These are phyloP conservation scores for Sus scrofa DNA, from an alignment of 2,113 vertebrate species.

Conservation along the genomic window T2T-Sscrofa CM000819.6:72597001-72597500, in stretches of 20 bases:
- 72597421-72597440: neutral
- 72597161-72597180: neutral
- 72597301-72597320: neutral
- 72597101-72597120: neutral
- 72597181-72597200: neutral
- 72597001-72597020: neutral
- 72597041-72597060: neutral
- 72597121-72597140: slow-evolving; percentile 7
- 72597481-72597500: neutral
- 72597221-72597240: neutral
- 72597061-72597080: neutral
- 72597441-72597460: neutral
- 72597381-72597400: neutral
- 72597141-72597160: neutral
- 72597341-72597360: neutral
- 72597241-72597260: neutral
- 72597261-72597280: neutral
- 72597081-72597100: neutral
- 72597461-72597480: neutral
- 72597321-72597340: neutral
- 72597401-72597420: neutral
- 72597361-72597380: neutral
- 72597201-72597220: neutral
- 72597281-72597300: neutral
- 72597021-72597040: neutral